Percentiles rank a stretch among this genome's conserved stretches.
phyloP scores from a whole-genome alignment of 2,888 invertebrate species.

The Falcaria lacertinaria region DNA sequence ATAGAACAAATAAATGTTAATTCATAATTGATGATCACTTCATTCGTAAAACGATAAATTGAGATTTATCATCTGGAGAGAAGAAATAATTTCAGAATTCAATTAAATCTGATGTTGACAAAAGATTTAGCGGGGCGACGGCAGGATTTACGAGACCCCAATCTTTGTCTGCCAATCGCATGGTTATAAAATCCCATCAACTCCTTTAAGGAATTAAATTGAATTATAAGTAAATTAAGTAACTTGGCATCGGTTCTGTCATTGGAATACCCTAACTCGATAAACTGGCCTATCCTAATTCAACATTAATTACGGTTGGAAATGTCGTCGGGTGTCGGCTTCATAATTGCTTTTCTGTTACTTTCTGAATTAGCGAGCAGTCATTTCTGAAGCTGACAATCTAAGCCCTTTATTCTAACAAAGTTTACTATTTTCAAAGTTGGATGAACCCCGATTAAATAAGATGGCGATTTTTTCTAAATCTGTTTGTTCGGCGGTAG shows the following conservation, averaged over 20 bases:
- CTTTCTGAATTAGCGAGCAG: constrained; percentile 1
- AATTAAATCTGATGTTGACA: neutral
- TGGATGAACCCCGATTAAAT: no score
- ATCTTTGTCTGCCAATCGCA: neutral
- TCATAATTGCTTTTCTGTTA: constrained; percentile 3
- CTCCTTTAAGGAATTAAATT: constrained; percentile 14
- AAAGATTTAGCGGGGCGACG: neutral
- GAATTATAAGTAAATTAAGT: constrained; percentile 28
- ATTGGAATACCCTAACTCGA: constrained; percentile 27
- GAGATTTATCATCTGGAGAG: neutral
- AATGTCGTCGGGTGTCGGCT: constrained; percentile 6
- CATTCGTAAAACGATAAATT: neutral
- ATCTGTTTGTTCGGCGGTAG: no score
- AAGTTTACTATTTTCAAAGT: neutral
- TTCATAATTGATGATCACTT: neutral
- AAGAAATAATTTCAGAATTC: neutral
- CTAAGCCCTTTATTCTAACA: neutral
- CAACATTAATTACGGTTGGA: constrained; percentile 36
- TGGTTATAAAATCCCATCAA: neutral
- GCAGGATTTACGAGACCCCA: neutral
- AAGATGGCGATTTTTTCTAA: no score
- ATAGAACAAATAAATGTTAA: neutral
- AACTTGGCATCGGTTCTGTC: constrained; percentile 22
- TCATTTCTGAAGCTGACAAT: constrained; percentile 1
- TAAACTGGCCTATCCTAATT: constrained; percentile 39